These are phyloP conservation scores for Portevinia maculata DNA, from an alignment of 2,888 invertebrate genomes.

Conservation along the genomic window DNA sequence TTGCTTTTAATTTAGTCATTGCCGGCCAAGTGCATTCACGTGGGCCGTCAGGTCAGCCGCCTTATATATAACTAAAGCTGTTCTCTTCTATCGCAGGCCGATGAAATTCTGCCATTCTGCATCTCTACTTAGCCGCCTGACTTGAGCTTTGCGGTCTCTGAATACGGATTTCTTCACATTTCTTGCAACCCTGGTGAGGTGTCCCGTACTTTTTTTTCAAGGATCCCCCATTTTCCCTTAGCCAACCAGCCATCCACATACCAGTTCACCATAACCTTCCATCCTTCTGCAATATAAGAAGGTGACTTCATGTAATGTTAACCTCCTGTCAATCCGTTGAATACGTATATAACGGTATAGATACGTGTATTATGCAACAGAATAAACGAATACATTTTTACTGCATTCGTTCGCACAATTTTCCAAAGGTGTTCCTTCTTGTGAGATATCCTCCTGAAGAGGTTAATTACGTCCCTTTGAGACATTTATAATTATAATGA, in stretches of 20 bases:
- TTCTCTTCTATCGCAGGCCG: conserved; percentile 33
- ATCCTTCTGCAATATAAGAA: background rate
- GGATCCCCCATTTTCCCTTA: conserved; percentile 6
- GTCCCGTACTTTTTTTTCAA: conserved; percentile 33
- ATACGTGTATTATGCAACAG: conserved; percentile 17
- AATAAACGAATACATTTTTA: conserved; percentile 31
- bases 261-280: background rate
- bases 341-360: conserved; percentile 4
- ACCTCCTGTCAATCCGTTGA: conserved; percentile 38
- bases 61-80: conserved; percentile 39
- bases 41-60: conserved; percentile 6
- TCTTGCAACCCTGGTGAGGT: background rate
- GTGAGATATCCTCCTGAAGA: conserved; percentile 69
- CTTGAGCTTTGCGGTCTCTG: conserved; percentile 10
- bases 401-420: conserved; percentile 49
- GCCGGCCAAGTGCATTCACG: conserved; percentile 56
- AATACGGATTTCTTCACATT: background rate
- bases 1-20: conserved; percentile 59
- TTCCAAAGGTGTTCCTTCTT: conserved; percentile 72
- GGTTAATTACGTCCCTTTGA: conserved; percentile 74
- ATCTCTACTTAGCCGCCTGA: background rate
- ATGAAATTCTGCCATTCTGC: conserved; percentile 23
- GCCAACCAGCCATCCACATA: background rate
- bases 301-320: conserved; percentile 38
- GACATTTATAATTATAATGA: conserved; percentile 75